Conservation (phyloP, 2,113 vertebrate species). For the Eretmochelys imbricata region DNA sequence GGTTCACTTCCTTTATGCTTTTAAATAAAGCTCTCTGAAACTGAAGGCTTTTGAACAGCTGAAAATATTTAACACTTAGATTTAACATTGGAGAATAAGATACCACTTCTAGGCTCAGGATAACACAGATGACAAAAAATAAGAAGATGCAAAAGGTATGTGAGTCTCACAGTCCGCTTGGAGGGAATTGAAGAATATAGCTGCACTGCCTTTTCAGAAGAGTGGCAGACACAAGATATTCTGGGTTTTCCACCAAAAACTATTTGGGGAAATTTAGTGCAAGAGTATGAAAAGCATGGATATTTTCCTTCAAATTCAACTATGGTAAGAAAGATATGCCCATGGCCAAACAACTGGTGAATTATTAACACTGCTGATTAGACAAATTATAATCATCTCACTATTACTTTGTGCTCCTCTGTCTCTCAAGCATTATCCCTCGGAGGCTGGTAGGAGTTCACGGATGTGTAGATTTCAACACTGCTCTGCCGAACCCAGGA, state of each 20-base stretch:
- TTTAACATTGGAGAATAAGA: slow-evolving; percentile 1
- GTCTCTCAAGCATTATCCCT: no score
- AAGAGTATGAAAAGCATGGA: neutral
- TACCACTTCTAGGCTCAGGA: neutral
- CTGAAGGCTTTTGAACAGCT: neutral
- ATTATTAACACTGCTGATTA: neutral
- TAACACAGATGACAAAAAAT: neutral
- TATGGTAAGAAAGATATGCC: neutral
- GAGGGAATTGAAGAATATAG: neutral
- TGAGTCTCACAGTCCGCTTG: neutral
- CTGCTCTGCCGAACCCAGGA: no score
- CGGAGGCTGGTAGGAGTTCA: no score
- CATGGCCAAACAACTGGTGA: neutral
- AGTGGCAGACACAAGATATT: neutral
- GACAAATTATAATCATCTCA: neutral
- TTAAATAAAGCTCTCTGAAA: neutral
- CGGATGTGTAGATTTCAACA: no score
- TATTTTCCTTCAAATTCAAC: neutral
- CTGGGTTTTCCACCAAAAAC: neutral
- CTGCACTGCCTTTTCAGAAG: no score
- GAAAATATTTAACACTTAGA: neutral
- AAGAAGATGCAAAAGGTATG: neutral
- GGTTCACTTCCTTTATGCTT: neutral
- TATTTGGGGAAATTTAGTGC: neutral
- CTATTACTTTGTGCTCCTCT: neutral